These are phyloP conservation scores for Sebastes steindachneri DNA, from an alignment of 2,797 vertebrate species.

Conservation along the genomic window DNA sequence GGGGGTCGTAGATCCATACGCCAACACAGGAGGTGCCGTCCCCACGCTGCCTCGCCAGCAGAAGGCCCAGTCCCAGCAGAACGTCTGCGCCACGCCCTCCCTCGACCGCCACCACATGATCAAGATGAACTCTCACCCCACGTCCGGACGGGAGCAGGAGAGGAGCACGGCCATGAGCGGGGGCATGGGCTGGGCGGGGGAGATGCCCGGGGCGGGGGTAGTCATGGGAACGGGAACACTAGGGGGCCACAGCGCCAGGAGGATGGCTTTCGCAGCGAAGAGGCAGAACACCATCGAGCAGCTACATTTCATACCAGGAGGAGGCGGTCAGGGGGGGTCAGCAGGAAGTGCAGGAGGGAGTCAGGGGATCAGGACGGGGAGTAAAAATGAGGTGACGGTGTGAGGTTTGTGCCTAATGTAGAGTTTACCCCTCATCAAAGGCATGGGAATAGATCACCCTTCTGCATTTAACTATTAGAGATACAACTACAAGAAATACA, in stretches of 20 bases:
- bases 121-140: slow-evolving; percentile 92
- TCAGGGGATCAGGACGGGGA: slow-evolving; percentile 91
- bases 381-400: slow-evolving; percentile 95
- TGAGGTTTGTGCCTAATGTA: slow-evolving; percentile 75
- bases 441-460: slow-evolving; percentile 55
- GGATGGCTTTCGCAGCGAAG: slow-evolving; percentile 91
- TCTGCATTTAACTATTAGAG: slow-evolving; percentile 71
- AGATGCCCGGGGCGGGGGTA: slow-evolving; percentile 79
- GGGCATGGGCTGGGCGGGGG: slow-evolving; percentile 80
- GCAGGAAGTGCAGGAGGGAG: slow-evolving; percentile 83
- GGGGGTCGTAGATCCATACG: slow-evolving; percentile 74
- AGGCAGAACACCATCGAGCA: slow-evolving; percentile 95
- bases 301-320: slow-evolving; percentile 93
- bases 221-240: slow-evolving; percentile 88
- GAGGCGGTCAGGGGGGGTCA: slow-evolving; percentile 80
- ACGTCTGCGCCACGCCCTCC: slow-evolving; percentile 86
- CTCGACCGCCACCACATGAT: slow-evolving; percentile 91
- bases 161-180: slow-evolving; percentile 82
- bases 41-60: slow-evolving; percentile 87
- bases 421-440: slow-evolving; percentile 52
- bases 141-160: slow-evolving; percentile 86
- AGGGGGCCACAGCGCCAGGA: slow-evolving; percentile 84
- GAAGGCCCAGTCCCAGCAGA: slow-evolving; percentile 91
- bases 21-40: slow-evolving; percentile 75
- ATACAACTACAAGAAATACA: slow-evolving; percentile 58